Evolutionary conservation across 2,113 vertebrate genomes (phyloP).

Genomic region (Macroglossus sobrinus): DNA sequence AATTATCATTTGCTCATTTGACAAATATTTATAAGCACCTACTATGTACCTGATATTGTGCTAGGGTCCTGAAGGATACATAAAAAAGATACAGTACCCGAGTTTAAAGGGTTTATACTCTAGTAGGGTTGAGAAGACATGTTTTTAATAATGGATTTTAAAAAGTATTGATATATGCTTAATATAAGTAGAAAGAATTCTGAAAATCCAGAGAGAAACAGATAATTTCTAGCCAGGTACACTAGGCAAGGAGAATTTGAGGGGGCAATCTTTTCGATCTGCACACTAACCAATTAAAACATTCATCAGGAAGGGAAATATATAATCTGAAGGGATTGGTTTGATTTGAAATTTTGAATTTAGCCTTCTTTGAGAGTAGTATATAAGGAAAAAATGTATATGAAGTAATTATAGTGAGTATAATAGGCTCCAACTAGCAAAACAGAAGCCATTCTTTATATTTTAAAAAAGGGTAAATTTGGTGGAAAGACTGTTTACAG

Average conservation of each 20-base stretch:
- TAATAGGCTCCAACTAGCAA: not conserved
- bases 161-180: not conserved
- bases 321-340: not conserved
- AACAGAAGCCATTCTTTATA: not conserved
- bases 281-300: not conserved
- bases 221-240: not conserved
- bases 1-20: not conserved
- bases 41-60: not conserved
- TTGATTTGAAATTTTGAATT: not conserved
- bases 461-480: not conserved
- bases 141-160: slow-evolving; percentile 14
- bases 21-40: not conserved
- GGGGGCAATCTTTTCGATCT: not conserved
- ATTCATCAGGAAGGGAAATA: not conserved
- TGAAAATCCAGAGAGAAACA: not conserved
- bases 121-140: not conserved
- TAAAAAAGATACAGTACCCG: not conserved
- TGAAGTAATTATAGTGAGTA: not conserved
- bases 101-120: not conserved
- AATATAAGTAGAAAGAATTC: not conserved
- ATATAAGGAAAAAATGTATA: not conserved
- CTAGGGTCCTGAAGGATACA: not conserved
- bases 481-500: not conserved
- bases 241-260: not conserved
- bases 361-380: not conserved